Base-by-base conservation (phyloP, 2,797 vertebrate genomes). In the Chrosomus eos region DNA sequence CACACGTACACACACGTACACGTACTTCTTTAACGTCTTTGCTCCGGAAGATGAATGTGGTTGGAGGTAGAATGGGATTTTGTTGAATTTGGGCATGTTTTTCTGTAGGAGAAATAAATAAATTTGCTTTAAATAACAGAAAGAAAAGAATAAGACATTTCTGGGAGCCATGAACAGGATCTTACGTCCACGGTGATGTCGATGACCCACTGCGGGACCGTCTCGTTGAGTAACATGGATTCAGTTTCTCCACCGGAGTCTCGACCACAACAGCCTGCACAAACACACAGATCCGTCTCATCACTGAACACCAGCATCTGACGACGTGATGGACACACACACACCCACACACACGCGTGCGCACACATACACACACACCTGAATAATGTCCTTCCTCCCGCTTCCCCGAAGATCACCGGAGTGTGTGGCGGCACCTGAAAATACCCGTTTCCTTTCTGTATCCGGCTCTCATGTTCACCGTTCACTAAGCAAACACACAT, bases 51-150 rank as follows among this genome's bases (percentile, higher is more conserved):
- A 97, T 48, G 96, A 97, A 91, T 97, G 96, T 88, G 96, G 96
- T 92, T 97, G 96, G 93, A 97, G 96, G 95, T 97, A 97, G 96
- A 97, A 97, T 68, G 96, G 96, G 92, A 97, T 97, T 94, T 97
- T 97, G 94, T 97, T 97, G 94, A 97, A 97, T 93, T 97, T 97
- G 89, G 96, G 96, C 96, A 97, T 97, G 88, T 97, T 97, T 95
- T 97, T 97, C 96, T 97, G 93, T 75, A 95, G 93, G 62, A 73
- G 81, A 68, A 81, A 28, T 64, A 72, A 31, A 45, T 21, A 43
- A 36, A 53, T 21, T 8, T 28, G 18, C 2, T 9, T 62, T 21
- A 55, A 26, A 45, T 7, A 51, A 76, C 36, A 68, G 43, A 51
- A 28, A 80, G 13, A 1, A 9, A 36, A 40, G 16, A 4, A 1